A percentile compares a stretch with the other conserved stretches of the same genome.
These are phyloP conservation scores for Ageneiosus marmoratus DNA, from an alignment of 2,113 vertebrate species.

Conservation along the genomic window DNA sequence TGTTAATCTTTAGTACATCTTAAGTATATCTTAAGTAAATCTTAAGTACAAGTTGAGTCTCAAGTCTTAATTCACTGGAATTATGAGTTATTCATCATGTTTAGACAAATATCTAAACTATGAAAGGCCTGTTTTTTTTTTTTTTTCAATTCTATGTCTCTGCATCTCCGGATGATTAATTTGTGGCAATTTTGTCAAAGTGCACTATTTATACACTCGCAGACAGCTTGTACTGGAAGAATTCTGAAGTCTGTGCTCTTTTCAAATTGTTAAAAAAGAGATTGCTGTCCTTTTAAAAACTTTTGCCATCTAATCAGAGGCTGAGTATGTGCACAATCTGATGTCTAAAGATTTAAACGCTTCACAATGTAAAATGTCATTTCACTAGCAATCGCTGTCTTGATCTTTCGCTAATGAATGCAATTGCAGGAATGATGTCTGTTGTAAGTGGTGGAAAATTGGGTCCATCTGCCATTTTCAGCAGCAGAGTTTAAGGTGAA, in stretches of 20 bases:
- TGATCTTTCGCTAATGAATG: constrained; percentile 4
- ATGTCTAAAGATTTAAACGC: background rate
- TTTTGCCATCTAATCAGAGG: background rate
- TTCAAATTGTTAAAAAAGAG: background rate
- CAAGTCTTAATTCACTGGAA: too few species aligned
- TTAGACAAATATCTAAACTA: background rate
- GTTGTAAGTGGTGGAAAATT: background rate
- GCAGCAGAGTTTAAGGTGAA: background rate
- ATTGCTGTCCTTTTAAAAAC: background rate
- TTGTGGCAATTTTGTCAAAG: background rate
- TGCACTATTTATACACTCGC: background rate
- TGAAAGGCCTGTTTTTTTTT: background rate
- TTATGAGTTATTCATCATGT: constrained; percentile 7
- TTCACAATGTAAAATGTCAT: background rate
- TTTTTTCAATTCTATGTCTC: background rate
- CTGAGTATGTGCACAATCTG: background rate
- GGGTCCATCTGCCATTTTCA: background rate
- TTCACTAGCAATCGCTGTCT: background rate
- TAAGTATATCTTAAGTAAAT: too few species aligned
- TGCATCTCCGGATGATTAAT: background rate
- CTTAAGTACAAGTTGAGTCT: too few species aligned
- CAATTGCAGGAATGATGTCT: background rate
- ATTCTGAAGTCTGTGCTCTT: constrained; percentile 14
- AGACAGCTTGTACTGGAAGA: background rate
- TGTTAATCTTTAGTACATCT: too few species aligned